Percentiles rank a stretch among this genome's conserved stretches.
These are phyloP conservation scores for Nycticorax nycticorax DNA, from an alignment of 2,113 vertebrate genomes.

Conservation along the genomic window DNA sequence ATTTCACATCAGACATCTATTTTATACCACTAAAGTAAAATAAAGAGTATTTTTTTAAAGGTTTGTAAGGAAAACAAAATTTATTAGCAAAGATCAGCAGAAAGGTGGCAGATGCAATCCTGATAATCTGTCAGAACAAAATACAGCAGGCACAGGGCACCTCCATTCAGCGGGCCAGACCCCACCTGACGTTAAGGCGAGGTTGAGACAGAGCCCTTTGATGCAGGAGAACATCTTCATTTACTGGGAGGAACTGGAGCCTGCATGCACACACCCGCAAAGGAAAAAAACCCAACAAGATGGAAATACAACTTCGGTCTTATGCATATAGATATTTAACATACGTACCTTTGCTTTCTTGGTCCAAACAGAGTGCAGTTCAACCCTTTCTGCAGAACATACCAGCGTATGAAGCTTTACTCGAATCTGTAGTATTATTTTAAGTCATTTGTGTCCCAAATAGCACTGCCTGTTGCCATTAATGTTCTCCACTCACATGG, in stretches of 20 bases:
- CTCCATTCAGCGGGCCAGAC: neutral
- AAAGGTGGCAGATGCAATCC: neutral
- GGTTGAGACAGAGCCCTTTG: neutral
- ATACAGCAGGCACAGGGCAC: neutral
- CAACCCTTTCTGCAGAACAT: neutral
- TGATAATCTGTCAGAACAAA: neutral
- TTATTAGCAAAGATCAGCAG: neutral
- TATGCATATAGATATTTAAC: accelerated
- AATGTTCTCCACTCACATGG: neutral
- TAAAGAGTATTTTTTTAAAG: neutral
- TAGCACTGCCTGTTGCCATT: neutral
- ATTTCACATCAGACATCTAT: neutral
- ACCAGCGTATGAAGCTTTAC: neutral
- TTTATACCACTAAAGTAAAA: neutral
- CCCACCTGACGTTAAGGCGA: no score
- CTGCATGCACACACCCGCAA: accelerated
- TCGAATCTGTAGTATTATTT: neutral
- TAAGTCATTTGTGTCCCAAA: neutral
- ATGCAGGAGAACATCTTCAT: neutral
- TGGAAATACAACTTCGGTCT: accelerated
- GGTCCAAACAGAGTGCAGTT: accelerated
- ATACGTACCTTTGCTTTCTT: neutral
- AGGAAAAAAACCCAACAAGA: accelerated
- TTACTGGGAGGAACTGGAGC: neutral
- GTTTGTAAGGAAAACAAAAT: neutral